Evolutionary conservation across 2,888 invertebrate genomes (phyloP).

Genomic region (Lingula anatina): DNA sequence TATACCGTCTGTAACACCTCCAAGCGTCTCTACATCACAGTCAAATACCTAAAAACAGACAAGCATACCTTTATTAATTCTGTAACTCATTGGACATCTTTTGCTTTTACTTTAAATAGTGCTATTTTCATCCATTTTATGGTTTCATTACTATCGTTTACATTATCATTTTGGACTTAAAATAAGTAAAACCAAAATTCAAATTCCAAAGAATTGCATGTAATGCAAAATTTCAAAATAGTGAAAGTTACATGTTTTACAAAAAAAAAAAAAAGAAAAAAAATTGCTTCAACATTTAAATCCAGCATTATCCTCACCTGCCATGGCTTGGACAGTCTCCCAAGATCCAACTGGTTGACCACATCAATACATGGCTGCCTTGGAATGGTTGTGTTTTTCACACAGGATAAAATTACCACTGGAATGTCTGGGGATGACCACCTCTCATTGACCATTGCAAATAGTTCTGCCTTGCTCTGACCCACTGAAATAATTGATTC

Average conservation of each 20-base stretch:
- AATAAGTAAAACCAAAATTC: no score
- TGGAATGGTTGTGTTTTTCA: slow-evolving; percentile 11
- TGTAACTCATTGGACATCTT: no score
- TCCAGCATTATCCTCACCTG: slow-evolving; percentile 27
- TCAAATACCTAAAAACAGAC: slow-evolving; percentile 39
- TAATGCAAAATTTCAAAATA: no score
- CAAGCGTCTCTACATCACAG: slow-evolving; percentile 28
- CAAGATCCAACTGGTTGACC: slow-evolving; percentile 26
- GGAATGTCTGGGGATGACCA: slow-evolving; percentile 42
- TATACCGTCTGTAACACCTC: slow-evolving; percentile 29
- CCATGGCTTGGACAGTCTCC: slow-evolving; percentile 40
- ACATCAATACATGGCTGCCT: slow-evolving; percentile 33
- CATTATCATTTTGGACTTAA: no score
- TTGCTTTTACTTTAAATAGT: no score
- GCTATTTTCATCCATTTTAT: no score
- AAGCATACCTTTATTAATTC: no score
- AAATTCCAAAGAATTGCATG: no score
- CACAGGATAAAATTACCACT: slow-evolving; percentile 36
- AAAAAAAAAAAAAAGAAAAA: no score
- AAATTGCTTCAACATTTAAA: no score
- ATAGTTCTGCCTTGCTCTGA: slow-evolving; percentile 13
- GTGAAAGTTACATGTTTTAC: no score
- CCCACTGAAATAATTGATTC: neutral
- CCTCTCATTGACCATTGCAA: slow-evolving; percentile 36
- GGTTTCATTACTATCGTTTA: no score